phyloP scores from a whole-genome alignment of 2,113 vertebrate genomes.

The Zosterops hypoxanthus region DNA sequence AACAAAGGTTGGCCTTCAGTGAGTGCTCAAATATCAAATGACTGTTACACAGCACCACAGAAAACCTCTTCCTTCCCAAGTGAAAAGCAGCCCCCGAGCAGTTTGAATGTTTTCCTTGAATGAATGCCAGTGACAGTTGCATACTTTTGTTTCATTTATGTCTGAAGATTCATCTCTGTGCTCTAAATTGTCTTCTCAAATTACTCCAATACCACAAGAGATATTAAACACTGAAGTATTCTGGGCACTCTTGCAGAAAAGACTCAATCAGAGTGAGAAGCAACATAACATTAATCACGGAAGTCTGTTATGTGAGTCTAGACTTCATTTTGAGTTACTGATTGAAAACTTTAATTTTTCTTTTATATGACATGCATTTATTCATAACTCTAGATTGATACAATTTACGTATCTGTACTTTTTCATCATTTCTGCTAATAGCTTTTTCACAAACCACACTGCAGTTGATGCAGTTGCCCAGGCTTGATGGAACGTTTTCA shows the following conservation, averaged over 20 bases:
- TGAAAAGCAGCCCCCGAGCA: background rate
- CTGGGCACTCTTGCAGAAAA: background rate
- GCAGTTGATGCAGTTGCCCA: background rate
- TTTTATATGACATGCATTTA: background rate
- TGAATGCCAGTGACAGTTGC: background rate
- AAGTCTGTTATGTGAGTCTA: background rate
- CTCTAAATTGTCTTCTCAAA: conserved; percentile 1
- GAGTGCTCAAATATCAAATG: background rate
- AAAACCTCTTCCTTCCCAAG: background rate
- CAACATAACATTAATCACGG: background rate
- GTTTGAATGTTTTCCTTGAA: background rate
- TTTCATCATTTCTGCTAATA: background rate
- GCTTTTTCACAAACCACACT: background rate
- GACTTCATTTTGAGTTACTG: background rate
- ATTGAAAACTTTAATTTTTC: background rate
- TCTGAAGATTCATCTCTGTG: background rate
- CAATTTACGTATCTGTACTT: background rate
- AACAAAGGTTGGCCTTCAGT: background rate
- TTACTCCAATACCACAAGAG: background rate
- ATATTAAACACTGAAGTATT: background rate
- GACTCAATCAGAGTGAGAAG: background rate
- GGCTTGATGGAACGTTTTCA: background rate
- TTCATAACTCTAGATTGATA: background rate
- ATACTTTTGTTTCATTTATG: background rate
- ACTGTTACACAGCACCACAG: background rate